These are phyloP conservation scores for Hipposideros armiger DNA, from an alignment of 2,113 vertebrate genomes.

Conservation along the genomic window DNA sequence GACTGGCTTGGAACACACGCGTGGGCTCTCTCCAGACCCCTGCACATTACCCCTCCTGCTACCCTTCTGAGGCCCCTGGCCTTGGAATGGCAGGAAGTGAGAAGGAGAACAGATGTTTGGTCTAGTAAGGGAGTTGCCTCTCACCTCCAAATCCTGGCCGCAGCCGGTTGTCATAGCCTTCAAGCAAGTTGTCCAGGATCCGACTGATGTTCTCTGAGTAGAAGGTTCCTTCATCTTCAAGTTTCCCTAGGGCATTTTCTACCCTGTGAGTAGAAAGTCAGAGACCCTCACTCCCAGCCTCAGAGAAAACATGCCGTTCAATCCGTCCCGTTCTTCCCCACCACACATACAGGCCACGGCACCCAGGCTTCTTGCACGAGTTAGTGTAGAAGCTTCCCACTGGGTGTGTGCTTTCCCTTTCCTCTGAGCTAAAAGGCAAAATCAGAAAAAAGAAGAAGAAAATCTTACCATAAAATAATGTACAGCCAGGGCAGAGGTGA, in stretches of 20 bases:
- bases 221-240: constrained; percentile 86
- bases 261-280: constrained; percentile 85
- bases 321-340: not conserved
- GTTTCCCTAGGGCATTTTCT: constrained; percentile 86
- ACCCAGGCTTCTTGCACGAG: not conserved
- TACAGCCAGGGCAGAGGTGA: constrained; percentile 90
- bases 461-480: constrained; percentile 90
- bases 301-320: not conserved
- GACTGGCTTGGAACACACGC: not conserved
- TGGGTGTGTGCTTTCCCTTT: not conserved
- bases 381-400: not conserved
- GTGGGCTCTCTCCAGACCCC: not conserved
- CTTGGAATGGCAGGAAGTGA: not conserved
- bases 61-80: not conserved
- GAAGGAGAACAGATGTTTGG: not conserved
- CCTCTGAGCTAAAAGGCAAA: not conserved
- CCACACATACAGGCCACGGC: not conserved
- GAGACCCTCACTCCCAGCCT: not conserved
- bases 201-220: constrained; percentile 96
- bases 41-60: not conserved
- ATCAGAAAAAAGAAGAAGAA: not conserved
- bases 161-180: constrained; percentile 97
- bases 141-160: constrained; percentile 96
- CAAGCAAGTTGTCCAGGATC: constrained; percentile 95
- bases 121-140: not conserved